Evolutionary conservation across 2,888 invertebrate genomes (phyloP).

Genomic region (Beris chalybata): DNA sequence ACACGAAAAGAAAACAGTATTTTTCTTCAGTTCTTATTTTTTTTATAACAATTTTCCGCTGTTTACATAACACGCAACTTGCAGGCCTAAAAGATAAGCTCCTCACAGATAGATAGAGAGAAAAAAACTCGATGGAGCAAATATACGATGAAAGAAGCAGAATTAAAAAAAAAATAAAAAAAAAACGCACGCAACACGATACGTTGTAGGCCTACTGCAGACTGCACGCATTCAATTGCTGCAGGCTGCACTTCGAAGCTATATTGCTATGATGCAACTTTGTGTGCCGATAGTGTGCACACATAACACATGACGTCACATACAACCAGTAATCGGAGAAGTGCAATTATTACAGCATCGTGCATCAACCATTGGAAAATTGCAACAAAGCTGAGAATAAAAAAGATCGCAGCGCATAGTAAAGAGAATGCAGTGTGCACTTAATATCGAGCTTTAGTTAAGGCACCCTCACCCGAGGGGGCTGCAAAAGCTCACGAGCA

Average conservation of each 20-base stretch:
- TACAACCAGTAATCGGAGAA: background rate
- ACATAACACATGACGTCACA: constrained; percentile 29
- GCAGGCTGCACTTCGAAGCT: background rate
- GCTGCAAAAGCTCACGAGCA: background rate
- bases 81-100: too few species aligned
- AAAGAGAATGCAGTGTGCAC: background rate
- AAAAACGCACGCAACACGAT: constrained; percentile 29
- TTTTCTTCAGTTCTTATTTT: too few species aligned
- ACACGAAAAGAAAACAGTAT: too few species aligned
- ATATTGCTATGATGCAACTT: constrained; percentile 20
- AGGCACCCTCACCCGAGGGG: background rate
- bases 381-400: background rate
- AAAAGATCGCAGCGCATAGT: background rate
- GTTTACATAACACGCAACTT: too few species aligned
- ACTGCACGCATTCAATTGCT: constrained; percentile 11
- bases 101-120: too few species aligned
- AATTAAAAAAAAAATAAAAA: background rate
- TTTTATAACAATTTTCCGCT: too few species aligned
- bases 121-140: too few species aligned
- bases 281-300: constrained; percentile 5
- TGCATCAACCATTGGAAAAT: background rate
- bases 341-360: constrained; percentile 14
- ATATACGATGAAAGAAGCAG: too few species aligned
- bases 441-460: background rate
- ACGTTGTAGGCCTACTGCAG: constrained; percentile 1